phyloP scores from a whole-genome alignment of 2,797 vertebrate genomes.

The Sciaenops ocellatus region DNA sequence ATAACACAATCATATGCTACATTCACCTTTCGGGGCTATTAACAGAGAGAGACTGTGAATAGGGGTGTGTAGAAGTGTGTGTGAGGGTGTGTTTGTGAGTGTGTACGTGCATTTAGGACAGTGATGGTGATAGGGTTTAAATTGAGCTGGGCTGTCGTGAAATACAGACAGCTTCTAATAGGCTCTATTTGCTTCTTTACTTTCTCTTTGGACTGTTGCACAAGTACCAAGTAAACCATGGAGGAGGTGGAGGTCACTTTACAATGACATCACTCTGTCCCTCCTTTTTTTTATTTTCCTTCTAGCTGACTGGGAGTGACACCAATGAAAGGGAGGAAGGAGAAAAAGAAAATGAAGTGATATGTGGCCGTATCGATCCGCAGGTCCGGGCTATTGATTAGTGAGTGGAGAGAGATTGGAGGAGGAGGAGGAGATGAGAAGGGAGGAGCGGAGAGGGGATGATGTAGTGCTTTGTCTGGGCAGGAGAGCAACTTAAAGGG shows the following conservation, averaged over 20 bases:
- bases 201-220: slow-evolving; percentile 58
- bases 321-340: slow-evolving; percentile 23
- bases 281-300: slow-evolving; percentile 14
- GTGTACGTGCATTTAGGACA: slow-evolving; percentile 3
- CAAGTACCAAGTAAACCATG: slow-evolving; percentile 27
- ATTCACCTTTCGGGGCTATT: slow-evolving; percentile 79
- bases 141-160: slow-evolving; percentile 64
- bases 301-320: slow-evolving; percentile 26
- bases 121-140: slow-evolving; percentile 55
- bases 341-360: slow-evolving; percentile 83
- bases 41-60: slow-evolving; percentile 51
- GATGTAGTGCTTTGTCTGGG: slow-evolving; percentile 61
- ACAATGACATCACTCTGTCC: slow-evolving; percentile 38
- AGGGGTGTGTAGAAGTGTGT: slow-evolving; percentile 29
- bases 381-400: slow-evolving; percentile 81
- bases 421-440: slow-evolving; percentile 43
- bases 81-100: slow-evolving; percentile 10
- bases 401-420: slow-evolving; percentile 53
- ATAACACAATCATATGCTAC: slow-evolving; percentile 80
- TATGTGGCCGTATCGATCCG: slow-evolving; percentile 82
- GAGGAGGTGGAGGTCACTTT: slow-evolving; percentile 34
- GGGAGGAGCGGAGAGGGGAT: slow-evolving; percentile 24
- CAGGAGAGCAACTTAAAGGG: slow-evolving; percentile 17
- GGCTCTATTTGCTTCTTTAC: slow-evolving; percentile 66
- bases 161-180: slow-evolving; percentile 63